A percentile compares a stretch with the other conserved stretches of the same genome.
Conservation (phyloP, 1,140 invertebrate species). For the Andrena cerasifolii region DNA sequence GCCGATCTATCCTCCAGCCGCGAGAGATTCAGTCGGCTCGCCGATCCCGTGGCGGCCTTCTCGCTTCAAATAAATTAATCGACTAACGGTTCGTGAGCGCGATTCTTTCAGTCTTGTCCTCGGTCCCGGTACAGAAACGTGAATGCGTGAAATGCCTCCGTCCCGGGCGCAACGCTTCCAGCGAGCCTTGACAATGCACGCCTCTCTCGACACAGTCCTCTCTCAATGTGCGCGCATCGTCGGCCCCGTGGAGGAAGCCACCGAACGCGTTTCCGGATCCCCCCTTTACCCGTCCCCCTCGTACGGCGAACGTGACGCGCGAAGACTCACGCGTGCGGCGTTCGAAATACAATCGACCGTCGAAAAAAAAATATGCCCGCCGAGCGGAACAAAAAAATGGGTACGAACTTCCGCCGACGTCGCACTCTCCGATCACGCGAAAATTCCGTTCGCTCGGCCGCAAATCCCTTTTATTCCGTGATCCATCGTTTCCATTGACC, state of each 20-base stretch:
- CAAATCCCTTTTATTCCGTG: no score
- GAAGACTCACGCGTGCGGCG: not conserved
- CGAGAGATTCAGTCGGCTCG: slow-evolving; percentile 7
- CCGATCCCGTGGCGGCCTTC: not conserved
- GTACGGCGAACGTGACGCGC: not conserved
- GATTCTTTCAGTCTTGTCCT: slow-evolving; percentile 51
- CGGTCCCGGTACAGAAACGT: not conserved
- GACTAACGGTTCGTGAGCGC: slow-evolving; percentile 22
- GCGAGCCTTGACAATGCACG: slow-evolving; percentile 12
- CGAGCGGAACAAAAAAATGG: slow-evolving; percentile 9
- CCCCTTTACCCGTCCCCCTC: no score
- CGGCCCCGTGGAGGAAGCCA: not conserved
- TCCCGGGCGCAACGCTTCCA: not conserved
- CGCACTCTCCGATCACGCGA: not conserved
- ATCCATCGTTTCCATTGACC: no score
- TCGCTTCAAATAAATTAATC: slow-evolving; percentile 46
- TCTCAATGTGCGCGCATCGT: no score
- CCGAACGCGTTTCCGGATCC: slow-evolving; percentile 20
- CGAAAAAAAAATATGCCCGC: slow-evolving; percentile 42
- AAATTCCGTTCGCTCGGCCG: no score
- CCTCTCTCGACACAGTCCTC: no score
- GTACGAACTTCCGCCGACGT: no score
- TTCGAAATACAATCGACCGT: slow-evolving; percentile 51
- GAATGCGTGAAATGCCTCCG: slow-evolving; percentile 7
- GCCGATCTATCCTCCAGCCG: not conserved